Evolutionary conservation across 2,797 vertebrate genomes (phyloP).

Genomic region (Steatocranus sp.): DNA sequence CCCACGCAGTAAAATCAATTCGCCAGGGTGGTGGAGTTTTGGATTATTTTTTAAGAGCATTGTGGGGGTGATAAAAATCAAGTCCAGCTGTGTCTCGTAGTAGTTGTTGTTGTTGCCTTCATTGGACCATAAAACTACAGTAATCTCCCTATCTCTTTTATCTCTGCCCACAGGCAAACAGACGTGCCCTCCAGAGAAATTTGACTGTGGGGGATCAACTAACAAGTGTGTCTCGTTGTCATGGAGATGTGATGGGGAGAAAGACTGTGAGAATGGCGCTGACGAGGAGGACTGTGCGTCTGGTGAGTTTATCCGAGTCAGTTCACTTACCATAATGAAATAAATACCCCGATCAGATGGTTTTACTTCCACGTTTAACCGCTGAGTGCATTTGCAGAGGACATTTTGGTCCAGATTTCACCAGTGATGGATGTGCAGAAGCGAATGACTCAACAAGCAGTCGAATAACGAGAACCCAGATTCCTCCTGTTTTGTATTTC

Average conservation of each 20-base stretch:
- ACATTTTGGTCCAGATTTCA: background rate
- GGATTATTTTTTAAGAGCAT: constrained; percentile 23
- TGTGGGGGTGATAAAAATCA: constrained; percentile 12
- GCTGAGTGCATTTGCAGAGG: background rate
- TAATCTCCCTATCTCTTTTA: constrained; percentile 40
- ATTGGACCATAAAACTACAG: constrained; percentile 16
- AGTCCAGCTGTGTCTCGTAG: background rate
- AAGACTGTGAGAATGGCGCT: constrained; percentile 89
- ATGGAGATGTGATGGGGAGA: constrained; percentile 95
- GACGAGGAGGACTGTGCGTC: constrained; percentile 90
- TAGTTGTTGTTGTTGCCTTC: constrained; percentile 9
- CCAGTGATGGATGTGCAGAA: background rate
- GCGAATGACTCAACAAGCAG: background rate
- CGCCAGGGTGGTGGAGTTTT: constrained; percentile 21
- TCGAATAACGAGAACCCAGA: background rate
- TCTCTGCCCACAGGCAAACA: constrained; percentile 80
- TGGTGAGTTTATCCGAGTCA: constrained; percentile 75
- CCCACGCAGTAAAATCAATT: constrained; percentile 44
- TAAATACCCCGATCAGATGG: background rate
- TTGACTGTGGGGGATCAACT: constrained; percentile 90
- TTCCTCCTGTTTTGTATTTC: background rate
- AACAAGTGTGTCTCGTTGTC: constrained; percentile 92
- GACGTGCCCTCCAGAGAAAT: constrained; percentile 92
- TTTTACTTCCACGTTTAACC: background rate
- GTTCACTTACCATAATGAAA: background rate